Evolutionary conservation across 2,113 vertebrate genomes (phyloP), one percentile per base, ranked within the genome.

Genomic region (Taxidea taxus): DNA sequence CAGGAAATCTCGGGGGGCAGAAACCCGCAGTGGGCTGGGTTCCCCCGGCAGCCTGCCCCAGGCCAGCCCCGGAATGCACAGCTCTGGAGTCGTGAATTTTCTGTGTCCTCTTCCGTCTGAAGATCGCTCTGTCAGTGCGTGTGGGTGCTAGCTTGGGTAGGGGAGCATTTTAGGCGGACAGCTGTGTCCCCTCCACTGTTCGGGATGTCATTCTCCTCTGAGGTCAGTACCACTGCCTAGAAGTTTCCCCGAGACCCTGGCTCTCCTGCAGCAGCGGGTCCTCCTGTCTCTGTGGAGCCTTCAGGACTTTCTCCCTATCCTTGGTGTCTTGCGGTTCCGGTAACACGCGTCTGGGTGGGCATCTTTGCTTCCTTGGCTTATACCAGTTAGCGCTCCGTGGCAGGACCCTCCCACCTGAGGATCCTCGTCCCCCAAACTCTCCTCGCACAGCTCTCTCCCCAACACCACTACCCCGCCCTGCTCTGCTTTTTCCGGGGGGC

Each of bases 381-480:
- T 47, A 39, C 18, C 47, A 39, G 1, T 54, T 29, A 47, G 37
- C 10, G 47, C 5, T 25, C 23, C 15, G 23, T 70, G 31, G 7
- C 27, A 5, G 62, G 34, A 37, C 37, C 83, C 75, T 58, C 51
- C 47, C 29, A 0, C 11, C 58, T 7, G 20, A 42, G 21, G 47
- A 9, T 12, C 15, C 2, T 27, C n/a, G 2, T 23, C 16, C 20
- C 27, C 4, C 31, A 44, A 4, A 27, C 10, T 3, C 37, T 27
- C 39, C 72, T 75, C 29, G 15, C 27, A 8, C 42, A 60, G 13
- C 10, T 75, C 47, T 75, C 8, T 31, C 37, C 14, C n/a, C 42
- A 27, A 0, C 0, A 1, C 5, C 34, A 29, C 7, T 34, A 2
- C 7, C 66, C 10, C 10, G 12, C 37, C 21, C 2, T 34, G 72